Conservation (phyloP, 2,797 vertebrate genomes). For the Pseudocheirus occidentalis region DNA sequence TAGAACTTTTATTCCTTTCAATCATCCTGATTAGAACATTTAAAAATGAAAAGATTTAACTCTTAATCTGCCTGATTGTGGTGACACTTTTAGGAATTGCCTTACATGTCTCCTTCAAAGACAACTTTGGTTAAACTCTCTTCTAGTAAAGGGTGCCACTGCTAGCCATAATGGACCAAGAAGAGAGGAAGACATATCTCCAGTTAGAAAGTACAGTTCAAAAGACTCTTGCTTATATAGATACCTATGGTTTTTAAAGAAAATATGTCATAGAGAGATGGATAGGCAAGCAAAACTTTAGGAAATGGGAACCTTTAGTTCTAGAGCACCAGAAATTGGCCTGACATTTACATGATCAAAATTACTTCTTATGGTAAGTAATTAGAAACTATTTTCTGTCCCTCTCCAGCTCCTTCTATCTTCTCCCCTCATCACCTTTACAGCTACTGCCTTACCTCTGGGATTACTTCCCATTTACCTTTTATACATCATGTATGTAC, state of each 20-base stretch:
- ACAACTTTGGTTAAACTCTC: neutral
- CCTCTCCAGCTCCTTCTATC: neutral
- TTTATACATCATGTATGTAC: neutral
- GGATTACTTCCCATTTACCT: neutral
- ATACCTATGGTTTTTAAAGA: neutral
- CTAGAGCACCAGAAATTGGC: neutral
- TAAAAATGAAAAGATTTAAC: neutral
- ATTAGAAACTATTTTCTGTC: neutral
- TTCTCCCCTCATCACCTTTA: neutral
- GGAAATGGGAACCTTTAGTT: neutral
- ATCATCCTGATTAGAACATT: neutral
- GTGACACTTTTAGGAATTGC: neutral
- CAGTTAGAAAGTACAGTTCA: neutral
- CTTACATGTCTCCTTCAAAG: neutral
- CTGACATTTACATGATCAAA: neutral
- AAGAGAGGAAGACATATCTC: neutral
- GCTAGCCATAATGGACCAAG: neutral
- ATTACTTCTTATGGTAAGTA: neutral
- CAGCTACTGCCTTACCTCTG: neutral
- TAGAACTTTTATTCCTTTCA: neutral
- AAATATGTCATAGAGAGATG: neutral
- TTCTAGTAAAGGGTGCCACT: neutral
- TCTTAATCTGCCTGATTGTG: neutral
- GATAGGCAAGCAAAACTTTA: neutral
- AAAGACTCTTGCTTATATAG: neutral